Evolutionary conservation across 2,113 vertebrate species (phyloP).

Genomic region (Hoplias malabaricus): DNA sequence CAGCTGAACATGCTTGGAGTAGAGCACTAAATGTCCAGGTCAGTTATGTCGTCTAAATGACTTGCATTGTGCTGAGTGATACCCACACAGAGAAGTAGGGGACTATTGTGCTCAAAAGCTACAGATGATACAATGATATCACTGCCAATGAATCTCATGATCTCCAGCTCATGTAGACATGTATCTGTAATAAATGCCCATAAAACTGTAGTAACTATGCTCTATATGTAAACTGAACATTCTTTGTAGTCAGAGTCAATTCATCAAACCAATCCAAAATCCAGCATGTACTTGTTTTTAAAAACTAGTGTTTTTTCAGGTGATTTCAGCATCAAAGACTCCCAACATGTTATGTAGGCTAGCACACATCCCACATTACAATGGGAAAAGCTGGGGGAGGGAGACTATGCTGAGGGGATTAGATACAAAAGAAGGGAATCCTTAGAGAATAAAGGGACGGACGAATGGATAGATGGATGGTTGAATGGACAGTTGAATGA

Average conservation of each 20-base stretch:
- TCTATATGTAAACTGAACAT: background rate
- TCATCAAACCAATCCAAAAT: background rate
- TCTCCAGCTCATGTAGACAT: no score
- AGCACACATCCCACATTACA: constrained; percentile 10
- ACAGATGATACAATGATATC: no score
- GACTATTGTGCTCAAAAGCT: no score
- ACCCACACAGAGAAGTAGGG: no score
- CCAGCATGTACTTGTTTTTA: background rate
- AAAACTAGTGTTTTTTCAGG: background rate
- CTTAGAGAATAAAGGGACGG: background rate
- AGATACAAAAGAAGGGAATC: background rate
- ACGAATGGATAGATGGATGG: constrained; percentile 34
- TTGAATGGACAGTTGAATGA: constrained; percentile 30
- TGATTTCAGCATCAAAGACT: constrained; percentile 28
- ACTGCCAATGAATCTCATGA: no score
- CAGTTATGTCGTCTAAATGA: no score
- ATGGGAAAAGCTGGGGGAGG: background rate
- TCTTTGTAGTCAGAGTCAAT: background rate
- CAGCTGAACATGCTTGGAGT: no score
- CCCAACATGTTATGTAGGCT: constrained; percentile 36
- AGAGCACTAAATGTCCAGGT: no score
- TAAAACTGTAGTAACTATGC: no score
- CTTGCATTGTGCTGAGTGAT: no score
- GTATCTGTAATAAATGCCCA: no score
- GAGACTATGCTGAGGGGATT: background rate